Base-by-base conservation (phyloP, 2,888 invertebrate species). In the Pemphredon lugubris region DNA sequence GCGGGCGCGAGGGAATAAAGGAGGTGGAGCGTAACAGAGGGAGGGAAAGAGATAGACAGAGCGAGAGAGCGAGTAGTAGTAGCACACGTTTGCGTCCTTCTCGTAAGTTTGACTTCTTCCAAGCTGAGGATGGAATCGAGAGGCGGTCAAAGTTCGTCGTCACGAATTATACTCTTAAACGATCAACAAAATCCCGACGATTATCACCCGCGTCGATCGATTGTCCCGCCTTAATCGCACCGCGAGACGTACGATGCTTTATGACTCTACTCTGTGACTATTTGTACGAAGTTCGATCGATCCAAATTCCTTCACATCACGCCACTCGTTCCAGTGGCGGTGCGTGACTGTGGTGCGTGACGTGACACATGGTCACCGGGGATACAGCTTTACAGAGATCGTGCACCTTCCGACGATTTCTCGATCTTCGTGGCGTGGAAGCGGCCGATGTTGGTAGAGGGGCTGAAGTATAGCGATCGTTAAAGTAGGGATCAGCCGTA, bases 281-380 rank as follows among this genome's bases (percentile, higher is more conserved):
- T 77, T 81, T 71, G 83, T 79, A 80, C 84, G 84, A 86, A 85
- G 84, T 85, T 80, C 84, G 74, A 81, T 77, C 78, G 79, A 84
- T 81, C 75, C 71, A 63, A 76, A 84, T 84, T 84, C 77, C 72
- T 70, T 76, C 72, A 75, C 73, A 81, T 83, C 85, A 81, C 79
- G 82, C 83, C 81, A 84, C 82, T 81, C 71, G 63, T 68, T 75
- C 58, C 73, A 65, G 66, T 51, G 68, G 77, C 69, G 61, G 55
- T 76, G 64, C 65, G 58, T 74, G 73, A 78, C 77, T 61, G 68
- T 66, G 40, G 16, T 50, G 34, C 32, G 51, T 74, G 63, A 71
- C 70, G 68, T 74, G 68, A 57, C 48, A 48, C 34, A 66, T 26
- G 23, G 55, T 13, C 73, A 51, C 42, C 37, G 58, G 34, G 26